Evolutionary conservation across 2,797 vertebrate genomes (phyloP).

Genomic region (Malacoctenus gilli): DNA sequence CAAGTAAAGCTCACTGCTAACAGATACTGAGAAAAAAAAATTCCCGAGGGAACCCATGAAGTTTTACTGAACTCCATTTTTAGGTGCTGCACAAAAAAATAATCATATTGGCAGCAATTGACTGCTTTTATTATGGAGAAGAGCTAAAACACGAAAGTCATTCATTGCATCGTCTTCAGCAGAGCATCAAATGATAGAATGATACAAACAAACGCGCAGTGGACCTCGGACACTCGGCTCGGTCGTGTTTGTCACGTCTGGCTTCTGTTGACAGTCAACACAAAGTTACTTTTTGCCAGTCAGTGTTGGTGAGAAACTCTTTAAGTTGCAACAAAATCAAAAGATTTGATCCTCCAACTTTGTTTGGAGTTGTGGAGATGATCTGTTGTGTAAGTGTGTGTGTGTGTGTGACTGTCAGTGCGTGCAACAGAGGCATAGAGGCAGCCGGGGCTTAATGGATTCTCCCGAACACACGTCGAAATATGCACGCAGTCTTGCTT

Average conservation of each 20-base stretch:
- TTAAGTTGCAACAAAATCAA: conserved; percentile 12
- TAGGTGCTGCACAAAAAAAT: too few species aligned
- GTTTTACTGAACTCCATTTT: too few species aligned
- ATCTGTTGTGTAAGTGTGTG: neutral
- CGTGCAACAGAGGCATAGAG: conserved; percentile 2
- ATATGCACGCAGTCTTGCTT: conserved; percentile 21
- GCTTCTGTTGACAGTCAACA: neutral
- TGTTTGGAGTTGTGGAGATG: neutral
- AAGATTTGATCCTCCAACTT: conserved; percentile 11
- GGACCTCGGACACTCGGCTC: too few species aligned
- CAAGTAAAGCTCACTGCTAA: too few species aligned
- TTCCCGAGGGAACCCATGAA: too few species aligned
- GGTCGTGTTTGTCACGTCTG: neutral
- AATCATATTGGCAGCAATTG: too few species aligned
- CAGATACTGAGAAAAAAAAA: too few species aligned
- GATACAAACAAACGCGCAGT: neutral
- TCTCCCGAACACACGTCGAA: conserved; percentile 21
- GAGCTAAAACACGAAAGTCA: too few species aligned
- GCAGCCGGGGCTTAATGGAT: conserved; percentile 25
- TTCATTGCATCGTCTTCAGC: too few species aligned
- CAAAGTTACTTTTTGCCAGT: neutral
- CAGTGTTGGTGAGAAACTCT: neutral
- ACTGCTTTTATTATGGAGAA: too few species aligned
- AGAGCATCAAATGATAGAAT: neutral
- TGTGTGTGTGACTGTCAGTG: neutral